phyloP scores from a whole-genome alignment of 2,888 invertebrate species.

The Cyrtodaria siliqua region DNA sequence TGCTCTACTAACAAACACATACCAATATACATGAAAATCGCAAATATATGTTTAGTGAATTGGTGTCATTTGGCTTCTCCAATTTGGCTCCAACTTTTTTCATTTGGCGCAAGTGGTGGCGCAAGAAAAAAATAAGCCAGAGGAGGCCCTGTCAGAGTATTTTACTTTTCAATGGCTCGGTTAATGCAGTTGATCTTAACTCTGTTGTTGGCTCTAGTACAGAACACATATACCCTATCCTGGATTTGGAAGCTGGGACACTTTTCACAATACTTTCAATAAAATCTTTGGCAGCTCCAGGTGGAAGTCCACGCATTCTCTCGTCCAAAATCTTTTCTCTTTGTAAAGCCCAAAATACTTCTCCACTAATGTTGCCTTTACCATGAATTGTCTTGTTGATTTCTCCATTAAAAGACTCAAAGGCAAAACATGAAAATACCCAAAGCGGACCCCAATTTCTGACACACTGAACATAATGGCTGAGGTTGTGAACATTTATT shows the following conservation, averaged over 20 bases:
- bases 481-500: constrained; percentile 58
- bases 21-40: no score
- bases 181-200: constrained; percentile 1
- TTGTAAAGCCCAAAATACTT: constrained; percentile 56
- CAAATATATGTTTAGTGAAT: no score
- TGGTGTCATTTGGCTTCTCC: no score
- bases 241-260: constrained; percentile 9
- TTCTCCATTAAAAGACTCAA: constrained; percentile 61
- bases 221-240: no score
- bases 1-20: no score
- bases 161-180: constrained; percentile 7
- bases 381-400: constrained; percentile 53
- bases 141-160: no score
- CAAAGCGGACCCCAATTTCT: constrained; percentile 57
- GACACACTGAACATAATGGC: constrained; percentile 44
- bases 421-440: constrained; percentile 63
- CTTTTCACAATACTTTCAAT: constrained; percentile 14
- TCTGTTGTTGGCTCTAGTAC: constrained; percentile 16
- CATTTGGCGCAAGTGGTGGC: no score
- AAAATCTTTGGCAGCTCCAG: constrained; percentile 8
- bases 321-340: constrained; percentile 37
- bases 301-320: no score
- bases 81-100: no score
- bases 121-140: no score
- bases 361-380: constrained; percentile 52